Conservation (phyloP, 2,113 vertebrate genomes). For the Aegithalos caudatus region DNA sequence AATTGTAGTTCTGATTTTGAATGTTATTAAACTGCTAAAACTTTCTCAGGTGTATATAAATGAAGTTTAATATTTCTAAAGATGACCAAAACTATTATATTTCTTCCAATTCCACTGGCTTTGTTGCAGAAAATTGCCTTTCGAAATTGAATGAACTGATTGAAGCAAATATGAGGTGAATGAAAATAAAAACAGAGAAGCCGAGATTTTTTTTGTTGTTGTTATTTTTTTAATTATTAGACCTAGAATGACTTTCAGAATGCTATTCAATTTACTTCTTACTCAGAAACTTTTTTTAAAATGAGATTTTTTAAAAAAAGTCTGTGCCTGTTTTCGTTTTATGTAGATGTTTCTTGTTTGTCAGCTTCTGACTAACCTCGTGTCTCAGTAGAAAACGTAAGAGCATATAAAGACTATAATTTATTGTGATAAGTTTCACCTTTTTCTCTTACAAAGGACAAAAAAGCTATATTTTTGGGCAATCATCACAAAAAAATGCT, state of each 20-base stretch:
- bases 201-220: background rate
- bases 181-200: background rate
- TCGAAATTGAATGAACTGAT: background rate
- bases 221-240: background rate
- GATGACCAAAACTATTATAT: background rate
- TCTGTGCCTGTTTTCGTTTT: background rate
- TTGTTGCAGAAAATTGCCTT: background rate
- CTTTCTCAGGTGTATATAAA: background rate
- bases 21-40: background rate
- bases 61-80: background rate
- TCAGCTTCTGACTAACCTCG: background rate
- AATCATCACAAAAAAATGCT: background rate
- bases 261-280: background rate
- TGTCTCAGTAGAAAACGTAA: background rate
- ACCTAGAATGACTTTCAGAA: background rate
- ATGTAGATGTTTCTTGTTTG: background rate
- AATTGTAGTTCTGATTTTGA: background rate
- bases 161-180: background rate
- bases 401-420: background rate
- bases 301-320: background rate
- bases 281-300: background rate
- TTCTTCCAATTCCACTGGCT: background rate
- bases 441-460: background rate
- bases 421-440: background rate
- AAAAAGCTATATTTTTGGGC: background rate